Evolutionary conservation across 2,113 vertebrate species (phyloP).

Genomic region (Grallaria varia): DNA sequence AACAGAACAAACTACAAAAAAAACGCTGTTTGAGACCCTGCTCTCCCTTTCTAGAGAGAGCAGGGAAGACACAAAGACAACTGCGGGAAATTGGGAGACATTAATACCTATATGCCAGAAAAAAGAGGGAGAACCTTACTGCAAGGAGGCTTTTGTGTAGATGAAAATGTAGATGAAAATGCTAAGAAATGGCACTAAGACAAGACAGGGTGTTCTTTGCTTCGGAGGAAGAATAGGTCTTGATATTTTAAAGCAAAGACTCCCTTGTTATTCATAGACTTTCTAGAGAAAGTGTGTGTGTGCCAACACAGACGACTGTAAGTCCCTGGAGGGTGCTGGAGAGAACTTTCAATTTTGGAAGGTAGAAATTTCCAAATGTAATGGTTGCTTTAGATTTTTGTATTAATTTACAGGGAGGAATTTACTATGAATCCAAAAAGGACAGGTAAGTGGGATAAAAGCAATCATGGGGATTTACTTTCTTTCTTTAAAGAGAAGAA

Average conservation of each 20-base stretch:
- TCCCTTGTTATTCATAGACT: background rate
- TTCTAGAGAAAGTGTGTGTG: background rate
- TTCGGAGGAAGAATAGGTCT: background rate
- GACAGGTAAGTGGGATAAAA: background rate
- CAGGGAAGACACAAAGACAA: background rate
- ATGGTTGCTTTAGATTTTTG: background rate
- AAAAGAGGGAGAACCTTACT: background rate
- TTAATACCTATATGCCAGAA: background rate
- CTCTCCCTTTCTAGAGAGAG: background rate
- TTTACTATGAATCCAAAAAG: background rate
- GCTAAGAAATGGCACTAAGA: background rate
- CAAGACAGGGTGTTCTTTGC: background rate
- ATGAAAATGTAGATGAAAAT: background rate
- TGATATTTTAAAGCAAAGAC: background rate
- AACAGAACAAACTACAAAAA: background rate
- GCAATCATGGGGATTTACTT: background rate
- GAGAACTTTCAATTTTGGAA: background rate
- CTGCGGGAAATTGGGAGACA: background rate
- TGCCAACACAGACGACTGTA: background rate
- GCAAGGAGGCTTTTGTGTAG: background rate
- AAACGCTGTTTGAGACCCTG: background rate
- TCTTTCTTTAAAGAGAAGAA: background rate
- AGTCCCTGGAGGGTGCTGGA: background rate
- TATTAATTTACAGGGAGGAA: background rate
- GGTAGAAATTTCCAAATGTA: background rate